phyloP scores from a whole-genome alignment of 2,113 vertebrate species.

The Laterallus jamaicensis region DNA sequence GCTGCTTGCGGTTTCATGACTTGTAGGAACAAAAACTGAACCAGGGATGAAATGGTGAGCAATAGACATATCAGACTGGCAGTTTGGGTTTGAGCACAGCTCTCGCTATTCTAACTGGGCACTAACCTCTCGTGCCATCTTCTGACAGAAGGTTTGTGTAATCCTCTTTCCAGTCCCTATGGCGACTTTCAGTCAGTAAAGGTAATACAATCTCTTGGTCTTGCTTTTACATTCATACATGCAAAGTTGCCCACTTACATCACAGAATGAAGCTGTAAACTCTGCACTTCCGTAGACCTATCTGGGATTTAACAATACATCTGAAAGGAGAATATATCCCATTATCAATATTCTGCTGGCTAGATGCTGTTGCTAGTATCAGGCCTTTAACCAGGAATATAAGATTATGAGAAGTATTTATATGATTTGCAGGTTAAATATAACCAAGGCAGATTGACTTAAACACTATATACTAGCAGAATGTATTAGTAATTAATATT shows the following conservation, averaged over 20 bases:
- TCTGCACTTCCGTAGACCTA: neutral
- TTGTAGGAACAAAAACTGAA: neutral
- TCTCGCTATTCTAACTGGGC: neutral
- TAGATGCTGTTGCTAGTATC: neutral
- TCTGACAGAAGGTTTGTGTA: neutral
- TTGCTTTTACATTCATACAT: neutral
- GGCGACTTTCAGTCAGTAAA: neutral
- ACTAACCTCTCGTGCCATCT: neutral
- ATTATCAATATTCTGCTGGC: neutral
- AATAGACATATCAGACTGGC: neutral
- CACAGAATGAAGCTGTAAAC: neutral
- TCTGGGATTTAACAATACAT: neutral
- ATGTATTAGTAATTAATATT: constrained; percentile 4
- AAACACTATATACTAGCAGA: neutral
- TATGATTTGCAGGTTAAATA: constrained; percentile 14
- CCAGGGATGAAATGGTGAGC: neutral
- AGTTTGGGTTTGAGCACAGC: neutral
- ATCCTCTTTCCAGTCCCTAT: neutral
- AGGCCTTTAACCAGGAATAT: neutral
- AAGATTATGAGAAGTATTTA: neutral
- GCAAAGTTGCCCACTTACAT: neutral
- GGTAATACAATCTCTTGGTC: neutral
- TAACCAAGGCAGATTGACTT: neutral
- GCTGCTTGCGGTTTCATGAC: neutral
- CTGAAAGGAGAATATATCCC: neutral